Percentiles rank a stretch among this genome's conserved stretches.
These are phyloP conservation scores for Pycnonotus jocosus DNA, from an alignment of 2,113 vertebrate species.

Conservation along the genomic window DNA sequence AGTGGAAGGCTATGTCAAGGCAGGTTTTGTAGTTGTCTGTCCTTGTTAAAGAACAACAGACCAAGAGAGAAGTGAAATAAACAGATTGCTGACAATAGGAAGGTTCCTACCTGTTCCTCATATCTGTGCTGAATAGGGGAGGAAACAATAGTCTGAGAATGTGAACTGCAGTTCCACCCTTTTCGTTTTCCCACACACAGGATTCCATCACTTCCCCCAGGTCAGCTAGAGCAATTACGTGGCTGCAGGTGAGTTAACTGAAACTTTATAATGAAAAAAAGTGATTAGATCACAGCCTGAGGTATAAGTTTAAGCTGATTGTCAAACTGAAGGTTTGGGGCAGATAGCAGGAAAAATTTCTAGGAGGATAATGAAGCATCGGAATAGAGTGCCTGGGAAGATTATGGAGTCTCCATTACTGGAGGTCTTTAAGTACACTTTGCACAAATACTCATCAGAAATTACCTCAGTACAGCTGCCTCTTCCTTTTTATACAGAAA, in stretches of 20 bases:
- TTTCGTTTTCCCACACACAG: fast-evolving
- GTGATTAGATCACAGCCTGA: neutral
- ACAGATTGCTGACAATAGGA: neutral
- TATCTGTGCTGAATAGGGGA: neutral
- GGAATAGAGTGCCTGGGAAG: neutral
- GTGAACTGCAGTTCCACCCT: neutral
- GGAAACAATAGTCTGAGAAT: neutral
- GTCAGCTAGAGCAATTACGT: neutral
- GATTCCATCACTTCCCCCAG: neutral
- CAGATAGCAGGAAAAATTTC: slow-evolving; percentile 6
- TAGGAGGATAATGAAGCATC: slow-evolving; percentile 1
- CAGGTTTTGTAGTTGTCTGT: neutral
- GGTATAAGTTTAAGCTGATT: neutral
- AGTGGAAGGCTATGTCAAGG: neutral
- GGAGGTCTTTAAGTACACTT: neutral
- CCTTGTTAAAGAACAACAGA: neutral
- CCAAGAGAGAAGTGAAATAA: neutral
- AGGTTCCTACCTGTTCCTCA: neutral
- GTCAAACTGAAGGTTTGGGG: neutral
- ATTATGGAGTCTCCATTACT: neutral
- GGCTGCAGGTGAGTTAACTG: neutral
- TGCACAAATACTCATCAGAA: slow-evolving; percentile 14
- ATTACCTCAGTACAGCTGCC: neutral
- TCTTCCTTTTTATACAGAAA: neutral
- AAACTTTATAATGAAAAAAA: neutral